Percentiles rank a stretch among this genome's conserved stretches.
These are phyloP conservation scores for Callipepla californica DNA, from an alignment of 2,113 vertebrate species.

Conservation along the genomic window DNA sequence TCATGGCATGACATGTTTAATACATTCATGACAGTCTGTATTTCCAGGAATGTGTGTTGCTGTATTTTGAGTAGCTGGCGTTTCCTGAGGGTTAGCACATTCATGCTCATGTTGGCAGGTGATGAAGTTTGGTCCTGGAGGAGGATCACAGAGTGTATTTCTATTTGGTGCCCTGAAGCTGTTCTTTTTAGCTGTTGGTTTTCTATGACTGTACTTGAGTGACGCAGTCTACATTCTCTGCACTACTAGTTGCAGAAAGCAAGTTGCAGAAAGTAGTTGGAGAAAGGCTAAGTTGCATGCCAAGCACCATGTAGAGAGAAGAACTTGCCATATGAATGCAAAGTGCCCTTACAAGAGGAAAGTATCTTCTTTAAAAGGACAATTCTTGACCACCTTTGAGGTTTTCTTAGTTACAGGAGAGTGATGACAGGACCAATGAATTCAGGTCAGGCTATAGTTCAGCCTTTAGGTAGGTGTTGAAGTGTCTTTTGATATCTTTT, in stretches of 20 bases:
- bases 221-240: neutral
- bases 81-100: neutral
- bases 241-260: neutral
- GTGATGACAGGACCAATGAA: neutral
- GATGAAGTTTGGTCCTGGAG: neutral
- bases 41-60: neutral
- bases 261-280: too few species aligned
- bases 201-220: neutral
- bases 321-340: neutral
- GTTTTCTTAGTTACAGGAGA: neutral
- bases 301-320: neutral
- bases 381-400: neutral
- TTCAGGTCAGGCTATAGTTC: neutral
- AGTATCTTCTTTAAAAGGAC: neutral
- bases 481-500: neutral
- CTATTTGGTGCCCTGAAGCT: neutral
- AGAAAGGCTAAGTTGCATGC: neutral
- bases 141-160: neutral
- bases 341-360: neutral
- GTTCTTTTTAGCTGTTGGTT: neutral
- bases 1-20: neutral
- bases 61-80: neutral
- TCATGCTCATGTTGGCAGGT: neutral
- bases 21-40: neutral
- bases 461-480: neutral